Evolutionary conservation across 2,888 invertebrate genomes (phyloP).

Genomic region (Lathronympha strigana): DNA sequence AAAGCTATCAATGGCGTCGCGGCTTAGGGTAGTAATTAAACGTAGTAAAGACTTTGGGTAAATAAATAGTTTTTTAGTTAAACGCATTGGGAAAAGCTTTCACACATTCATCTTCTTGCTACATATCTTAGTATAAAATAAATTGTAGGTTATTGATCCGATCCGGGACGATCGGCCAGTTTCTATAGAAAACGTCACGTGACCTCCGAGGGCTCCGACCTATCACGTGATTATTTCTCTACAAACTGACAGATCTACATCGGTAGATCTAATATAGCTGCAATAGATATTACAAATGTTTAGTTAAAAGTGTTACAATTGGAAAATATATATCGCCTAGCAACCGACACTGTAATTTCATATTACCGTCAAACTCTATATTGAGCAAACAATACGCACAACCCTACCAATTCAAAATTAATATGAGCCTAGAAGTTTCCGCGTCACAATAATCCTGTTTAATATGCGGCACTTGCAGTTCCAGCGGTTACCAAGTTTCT

Average conservation of each 20-base stretch:
- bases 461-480: slow-evolving; percentile 62
- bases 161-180: too few species aligned
- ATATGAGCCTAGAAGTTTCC: slow-evolving; percentile 38
- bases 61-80: slow-evolving; percentile 45
- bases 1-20: slow-evolving; percentile 76
- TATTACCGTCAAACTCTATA: not conserved
- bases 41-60: slow-evolving; percentile 48
- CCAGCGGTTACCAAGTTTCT: slow-evolving; percentile 79
- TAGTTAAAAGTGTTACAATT: not conserved
- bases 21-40: slow-evolving; percentile 61
- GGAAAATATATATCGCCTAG: not conserved
- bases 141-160: too few species aligned
- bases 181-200: too few species aligned
- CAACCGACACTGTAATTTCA: not conserved
- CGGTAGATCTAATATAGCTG: too few species aligned
- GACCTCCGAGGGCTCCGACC: too few species aligned
- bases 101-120: not conserved
- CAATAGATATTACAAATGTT: too few species aligned
- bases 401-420: slow-evolving; percentile 33
- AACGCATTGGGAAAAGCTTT: slow-evolving; percentile 10
- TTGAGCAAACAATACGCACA: slow-evolving; percentile 24
- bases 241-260: too few species aligned
- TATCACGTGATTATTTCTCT: too few species aligned
- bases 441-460: slow-evolving; percentile 54
- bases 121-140: too few species aligned